These are phyloP conservation scores for Columbina picui DNA, from an alignment of 2,113 vertebrate species.

Conservation along the genomic window DNA sequence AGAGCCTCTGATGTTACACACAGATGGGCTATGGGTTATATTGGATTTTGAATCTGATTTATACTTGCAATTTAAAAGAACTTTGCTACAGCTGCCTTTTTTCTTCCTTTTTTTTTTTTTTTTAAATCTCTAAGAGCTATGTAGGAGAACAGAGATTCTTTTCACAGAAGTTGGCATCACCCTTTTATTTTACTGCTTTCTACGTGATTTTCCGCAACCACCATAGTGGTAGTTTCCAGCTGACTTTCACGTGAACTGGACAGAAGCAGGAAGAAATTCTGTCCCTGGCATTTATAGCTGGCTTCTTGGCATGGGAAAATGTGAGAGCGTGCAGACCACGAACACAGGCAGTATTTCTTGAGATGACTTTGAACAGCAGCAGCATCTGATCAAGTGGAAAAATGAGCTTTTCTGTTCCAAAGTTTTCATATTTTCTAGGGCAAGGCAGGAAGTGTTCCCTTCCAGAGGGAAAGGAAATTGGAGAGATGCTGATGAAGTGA, in stretches of 20 bases:
- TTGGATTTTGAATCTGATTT: slow-evolving; percentile 13
- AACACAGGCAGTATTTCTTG: slow-evolving; percentile 60
- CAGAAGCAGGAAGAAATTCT: slow-evolving; percentile 59
- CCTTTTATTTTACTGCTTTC: background rate
- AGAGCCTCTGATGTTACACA: background rate
- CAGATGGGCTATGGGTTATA: background rate
- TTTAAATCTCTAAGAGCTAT: background rate
- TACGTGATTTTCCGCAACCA: slow-evolving; percentile 54
- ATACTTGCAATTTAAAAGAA: slow-evolving; percentile 19
- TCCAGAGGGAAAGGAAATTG: background rate
- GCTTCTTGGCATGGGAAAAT: slow-evolving; percentile 62
- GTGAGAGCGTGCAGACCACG: background rate
- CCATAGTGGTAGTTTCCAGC: slow-evolving; percentile 30
- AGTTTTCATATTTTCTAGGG: slow-evolving; percentile 55
- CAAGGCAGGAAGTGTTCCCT: slow-evolving; percentile 41
- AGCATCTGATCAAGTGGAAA: slow-evolving; percentile 55
- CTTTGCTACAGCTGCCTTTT: slow-evolving; percentile 2
- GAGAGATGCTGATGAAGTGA: background rate
- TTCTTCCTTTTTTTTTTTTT: background rate
- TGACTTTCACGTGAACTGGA: slow-evolving; percentile 62
- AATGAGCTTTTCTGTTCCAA: slow-evolving; percentile 62
- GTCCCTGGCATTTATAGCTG: slow-evolving; percentile 27
- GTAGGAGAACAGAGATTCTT: slow-evolving; percentile 49
- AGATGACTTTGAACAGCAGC: slow-evolving; percentile 43
- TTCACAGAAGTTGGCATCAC: slow-evolving; percentile 44